Base-by-base conservation (phyloP, 2,797 vertebrate genomes). In the Paguma larvata region DNA sequence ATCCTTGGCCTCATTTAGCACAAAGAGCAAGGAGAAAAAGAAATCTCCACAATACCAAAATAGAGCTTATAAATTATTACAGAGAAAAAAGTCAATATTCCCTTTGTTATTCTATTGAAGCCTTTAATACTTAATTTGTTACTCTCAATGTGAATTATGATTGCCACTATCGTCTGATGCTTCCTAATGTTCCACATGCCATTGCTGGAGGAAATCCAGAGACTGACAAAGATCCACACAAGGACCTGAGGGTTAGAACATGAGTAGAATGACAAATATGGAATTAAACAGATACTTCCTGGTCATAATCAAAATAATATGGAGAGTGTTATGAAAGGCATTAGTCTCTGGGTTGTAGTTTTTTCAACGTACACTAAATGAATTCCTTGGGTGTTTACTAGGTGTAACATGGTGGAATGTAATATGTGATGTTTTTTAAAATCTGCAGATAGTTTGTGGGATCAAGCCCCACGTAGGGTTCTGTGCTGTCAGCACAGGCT, bases 271-370 rank as follows among this genome's bases (percentile, higher is more conserved):
- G 38, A 79, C 59, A 89, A 30, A 93, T 78, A 62, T 91, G 63
- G 32, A 89, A 94, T 83, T 88, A 85, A 80, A 91, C 12, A 91
- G 34, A 44, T 32, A 92, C 27, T 65, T 34, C 16, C 38, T 93
- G 41, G n/a, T 46, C 27, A 83, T n/a, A 89, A 59, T 75, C 38
- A 73, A 56, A 75, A 41, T 68, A 73, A 30, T 68, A 84, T 4
- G n/a, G 14, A 51, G 12, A 91, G 9, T 53, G 3, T 19, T 94
- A 27, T 38, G 73, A 91, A 46, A 65, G 38, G 6, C 27, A 68
- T 62, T 44, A 65, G 25, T 85, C 32, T 89, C 91, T 92, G 86
- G 73, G 9, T 5, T 51, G 4, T 2, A 38, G 3, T 85, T 93
- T 95, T 53, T 82, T 89, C 18, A 79, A 91, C 19, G 65, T 65